Percentiles rank a stretch among this genome's conserved stretches.
phyloP scores from a whole-genome alignment of 2,888 invertebrate genomes.

The Drosophila lacicola region DNA sequence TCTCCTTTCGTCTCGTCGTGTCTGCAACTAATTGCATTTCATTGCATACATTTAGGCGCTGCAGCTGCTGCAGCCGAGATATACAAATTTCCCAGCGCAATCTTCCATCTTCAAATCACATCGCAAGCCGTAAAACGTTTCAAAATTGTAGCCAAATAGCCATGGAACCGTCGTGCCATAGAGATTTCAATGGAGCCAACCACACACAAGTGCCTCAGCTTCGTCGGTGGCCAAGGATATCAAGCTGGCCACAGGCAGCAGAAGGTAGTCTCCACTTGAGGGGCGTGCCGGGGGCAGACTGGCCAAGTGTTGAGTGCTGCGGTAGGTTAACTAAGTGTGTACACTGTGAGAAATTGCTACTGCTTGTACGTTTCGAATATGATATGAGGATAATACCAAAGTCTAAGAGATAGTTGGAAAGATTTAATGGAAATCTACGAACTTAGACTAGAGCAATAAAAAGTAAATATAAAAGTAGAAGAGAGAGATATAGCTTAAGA shows the following conservation, averaged over 20 bases:
- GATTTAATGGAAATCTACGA: no score
- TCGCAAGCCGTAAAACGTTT: slow-evolving; percentile 71
- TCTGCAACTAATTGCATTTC: slow-evolving; percentile 77
- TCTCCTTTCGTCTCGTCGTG: not conserved
- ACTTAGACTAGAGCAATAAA: no score
- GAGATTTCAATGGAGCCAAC: slow-evolving; percentile 65
- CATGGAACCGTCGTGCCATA: slow-evolving; percentile 50
- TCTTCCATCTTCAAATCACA: slow-evolving; percentile 55
- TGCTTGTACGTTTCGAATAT: not conserved
- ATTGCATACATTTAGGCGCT: slow-evolving; percentile 74
- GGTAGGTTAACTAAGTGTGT: slow-evolving; percentile 46
- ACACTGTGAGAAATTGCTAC: slow-evolving; percentile 40
- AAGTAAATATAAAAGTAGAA: no score
- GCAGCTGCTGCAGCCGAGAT: slow-evolving; percentile 34
- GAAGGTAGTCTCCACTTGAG: slow-evolving; percentile 22
- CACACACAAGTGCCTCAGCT: slow-evolving; percentile 52
- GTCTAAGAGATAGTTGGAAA: no score
- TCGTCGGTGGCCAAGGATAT: slow-evolving; percentile 24
- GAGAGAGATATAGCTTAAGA: no score
- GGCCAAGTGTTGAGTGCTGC: slow-evolving; percentile 69
- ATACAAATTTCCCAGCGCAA: slow-evolving; percentile 24
- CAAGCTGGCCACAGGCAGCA: slow-evolving; percentile 14
- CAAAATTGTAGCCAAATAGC: slow-evolving; percentile 73
- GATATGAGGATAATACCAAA: no score
- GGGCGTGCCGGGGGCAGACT: slow-evolving; percentile 14